Evolutionary conservation across 2,797 vertebrate genomes (phyloP).

Genomic region (Bucorvus abyssinicus): DNA sequence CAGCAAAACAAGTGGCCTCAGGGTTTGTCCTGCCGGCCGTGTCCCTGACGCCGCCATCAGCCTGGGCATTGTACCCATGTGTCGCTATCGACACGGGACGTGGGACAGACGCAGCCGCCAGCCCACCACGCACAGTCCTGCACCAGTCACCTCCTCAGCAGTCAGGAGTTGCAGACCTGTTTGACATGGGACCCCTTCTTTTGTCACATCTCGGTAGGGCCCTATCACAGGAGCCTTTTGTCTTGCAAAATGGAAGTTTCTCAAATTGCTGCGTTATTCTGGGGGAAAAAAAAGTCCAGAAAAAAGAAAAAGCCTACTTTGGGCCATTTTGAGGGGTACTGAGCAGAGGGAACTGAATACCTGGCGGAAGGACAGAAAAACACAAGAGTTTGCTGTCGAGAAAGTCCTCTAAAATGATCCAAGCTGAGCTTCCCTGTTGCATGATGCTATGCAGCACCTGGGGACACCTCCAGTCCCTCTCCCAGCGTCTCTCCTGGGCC

Average conservation of each 20-base stretch:
- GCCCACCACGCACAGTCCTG: background rate
- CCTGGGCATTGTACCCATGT: background rate
- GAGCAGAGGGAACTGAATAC: background rate
- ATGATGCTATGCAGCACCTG: background rate
- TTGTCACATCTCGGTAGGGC: background rate
- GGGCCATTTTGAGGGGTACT: background rate
- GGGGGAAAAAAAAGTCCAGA: no score
- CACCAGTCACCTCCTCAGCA: background rate
- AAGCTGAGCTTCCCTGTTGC: background rate
- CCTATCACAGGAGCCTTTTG: background rate
- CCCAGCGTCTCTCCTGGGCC: background rate
- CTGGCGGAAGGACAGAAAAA: background rate
- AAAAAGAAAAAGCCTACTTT: background rate
- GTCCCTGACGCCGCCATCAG: rapidly evolving
- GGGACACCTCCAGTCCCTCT: background rate
- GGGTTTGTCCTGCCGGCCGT: background rate
- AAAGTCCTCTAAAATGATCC: background rate
- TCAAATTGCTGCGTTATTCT: background rate
- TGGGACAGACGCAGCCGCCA: background rate
- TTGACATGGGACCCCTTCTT: background rate
- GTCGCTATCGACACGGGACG: rapidly evolving
- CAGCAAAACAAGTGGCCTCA: background rate
- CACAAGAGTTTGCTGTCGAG: background rate
- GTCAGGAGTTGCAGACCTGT: background rate
- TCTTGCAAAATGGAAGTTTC: background rate